Base-by-base conservation (phyloP, 2,797 vertebrate genomes). In the Sternotherus odoratus region DNA sequence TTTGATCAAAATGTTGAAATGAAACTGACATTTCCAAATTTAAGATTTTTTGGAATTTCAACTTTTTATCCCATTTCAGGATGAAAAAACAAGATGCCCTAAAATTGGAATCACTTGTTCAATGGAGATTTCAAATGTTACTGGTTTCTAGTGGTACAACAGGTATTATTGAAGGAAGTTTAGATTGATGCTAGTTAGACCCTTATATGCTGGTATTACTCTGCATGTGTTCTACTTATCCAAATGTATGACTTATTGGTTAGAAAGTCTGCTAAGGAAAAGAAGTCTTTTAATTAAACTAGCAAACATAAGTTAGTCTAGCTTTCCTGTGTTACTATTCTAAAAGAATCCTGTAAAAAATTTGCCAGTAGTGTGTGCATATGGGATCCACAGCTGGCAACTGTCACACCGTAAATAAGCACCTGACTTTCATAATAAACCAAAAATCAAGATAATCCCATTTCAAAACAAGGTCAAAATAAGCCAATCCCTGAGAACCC, bases 231-330 rank as follows among this genome's bases (percentile, higher is more conserved):
- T 66, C 33, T n/a, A 19, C 33, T 8, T 0, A 24, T 5, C 8
- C 5, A 6, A 24, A 5, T 21, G 30, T 2, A 39, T 80, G 54
- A 87, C 11, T 4, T 69, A 8, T 12, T 88, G 16, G 10, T 63
- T 49, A 0, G 28, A 39, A 13, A 86, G 83, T 28, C 30, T 21
- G 39, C 19, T 30, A 87, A 94, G 84, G 57, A 1, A 7, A 3
- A 56, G 8, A 54, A 78, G 74, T 43, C 7, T 82, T 26, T 85
- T 86, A 56, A 43, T 48, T 79, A 88, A 54, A 46, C 50, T 50
- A 26, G 2, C 28, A 60, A 46, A 79, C 2, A 50, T 9, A 15
- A 1, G 0, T 19, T 10, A 24, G 4, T 19, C 43, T 85, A 46
- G 5, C 48, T 30, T 81, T 84, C 33, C 63, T 43, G 3, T 8